Evolutionary conservation across 2,113 vertebrate genomes (phyloP), one percentile per base, ranked within the genome.

Genomic region (Sardina pilchardus): DNA sequence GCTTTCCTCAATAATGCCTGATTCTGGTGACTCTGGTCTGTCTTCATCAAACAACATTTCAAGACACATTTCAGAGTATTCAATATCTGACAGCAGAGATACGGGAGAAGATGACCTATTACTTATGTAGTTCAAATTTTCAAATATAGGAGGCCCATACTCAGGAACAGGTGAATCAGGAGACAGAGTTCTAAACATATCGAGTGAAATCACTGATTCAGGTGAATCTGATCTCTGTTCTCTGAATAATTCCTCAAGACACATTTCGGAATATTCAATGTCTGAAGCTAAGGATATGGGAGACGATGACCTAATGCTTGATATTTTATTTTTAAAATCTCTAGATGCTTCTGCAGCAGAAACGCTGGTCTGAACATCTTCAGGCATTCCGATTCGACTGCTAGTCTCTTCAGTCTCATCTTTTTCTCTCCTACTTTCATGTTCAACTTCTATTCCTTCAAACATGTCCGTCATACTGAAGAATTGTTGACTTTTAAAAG

Each of bases 151-250:
- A 50, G 8, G 48, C 1, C 48, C 48, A 50, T 50, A 82, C 24
- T 53, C 17, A 30, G 82, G 82, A 53, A 82, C 6, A 8, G 56
- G 39, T 84, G 83, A 84, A 43, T 67, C 83, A 67, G 39, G 82
- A 36, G 82, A 53, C 4, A 83, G 82, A 7, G 10, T 1, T 17
- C 36, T 53, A 17, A n/a, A 2, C 8, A 7, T 19, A 12, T 39
- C n/a, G 9, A 81, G 26, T 45, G 80, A 85, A 7, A 17, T 10
- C 19, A 78, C 17, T 39, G 85, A 83, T 78, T 86, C 56, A 12
- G 80, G 63, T 26, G 78, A 87, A 86, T 67, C 81, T 30, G 83
- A 5, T 86, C 44, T 83, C n/a, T 82, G 50, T 42, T 84, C 84
- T n/a, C 26, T 39, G 53, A 39, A 26, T 8, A 75, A 59, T 36